A percentile compares a stretch with the other conserved stretches of the same genome.
These are phyloP conservation scores for Opisthocomus hoazin DNA, from an alignment of 2,113 vertebrate species.

Conservation along the genomic window DNA sequence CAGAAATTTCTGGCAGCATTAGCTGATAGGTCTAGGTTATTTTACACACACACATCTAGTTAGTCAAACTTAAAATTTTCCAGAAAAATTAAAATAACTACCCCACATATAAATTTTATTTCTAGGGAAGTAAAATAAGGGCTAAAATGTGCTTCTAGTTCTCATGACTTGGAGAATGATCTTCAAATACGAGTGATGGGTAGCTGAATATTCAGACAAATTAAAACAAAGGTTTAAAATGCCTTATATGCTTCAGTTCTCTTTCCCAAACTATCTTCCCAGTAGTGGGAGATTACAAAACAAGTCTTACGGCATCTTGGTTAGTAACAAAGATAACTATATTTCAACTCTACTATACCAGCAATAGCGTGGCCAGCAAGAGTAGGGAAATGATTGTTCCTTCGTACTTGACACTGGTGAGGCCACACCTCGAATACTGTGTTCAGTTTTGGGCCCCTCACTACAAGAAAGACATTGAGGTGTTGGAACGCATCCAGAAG, in stretches of 20 bases:
- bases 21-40: background rate
- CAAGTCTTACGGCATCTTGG: fast-evolving
- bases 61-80: background rate
- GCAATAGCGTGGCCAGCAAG: background rate
- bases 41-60: background rate
- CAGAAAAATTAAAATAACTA: fast-evolving
- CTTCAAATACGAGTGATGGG: background rate
- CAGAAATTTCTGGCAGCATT: background rate
- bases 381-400: fast-evolving
- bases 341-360: background rate
- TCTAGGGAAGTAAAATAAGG: background rate
- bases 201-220: background rate
- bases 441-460: too few species aligned
- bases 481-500: background rate
- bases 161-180: background rate
- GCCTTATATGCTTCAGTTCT: background rate
- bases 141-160: background rate
- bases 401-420: fast-evolving
- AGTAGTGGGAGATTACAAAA: background rate
- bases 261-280: background rate
- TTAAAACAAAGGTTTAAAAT: background rate
- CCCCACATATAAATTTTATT: background rate
- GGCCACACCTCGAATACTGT: fast-evolving
- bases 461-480: background rate
- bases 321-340: background rate